Evolutionary conservation across 2,797 vertebrate genomes (phyloP), one percentile per base, ranked within the genome.

Genomic region (Xiphophorus birchmanni): DNA sequence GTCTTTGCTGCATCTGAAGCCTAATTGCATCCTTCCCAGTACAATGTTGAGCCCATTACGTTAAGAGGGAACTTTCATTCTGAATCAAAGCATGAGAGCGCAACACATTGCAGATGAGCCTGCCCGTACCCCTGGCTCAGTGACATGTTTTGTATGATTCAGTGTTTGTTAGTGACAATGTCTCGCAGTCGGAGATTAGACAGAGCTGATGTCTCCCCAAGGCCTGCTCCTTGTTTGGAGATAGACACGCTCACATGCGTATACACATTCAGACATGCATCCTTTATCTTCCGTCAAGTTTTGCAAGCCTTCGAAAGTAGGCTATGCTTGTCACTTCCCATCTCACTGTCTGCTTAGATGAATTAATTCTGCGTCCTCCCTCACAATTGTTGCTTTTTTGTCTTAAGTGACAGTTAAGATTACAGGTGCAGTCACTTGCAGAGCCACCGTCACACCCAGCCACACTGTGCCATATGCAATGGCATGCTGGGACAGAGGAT

Each of bases 131-230:
- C 11, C 77, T 82, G 80, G 76, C 83, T 85, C 82, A 32, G 74
- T 83, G 82, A 82, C 85, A 84, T 78, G 75, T 78, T 92, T 82
- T 81, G 79, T 80, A 88, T 87, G 87, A 93, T 84, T 91, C 87
- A 81, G 78, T 84, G 84, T 92, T 91, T 91, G 86, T 90, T 86
- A 77, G 88, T 85, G 79, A 87, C 92, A 86, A 84, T 50, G 81
- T 82, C 74, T 87, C 78, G n/a, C 82, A 82, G 79, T 87, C 26
- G 18, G 84, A 92, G 86, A 90, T 93, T 81, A 90, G 88, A 91
- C 90, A 67, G 85, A 79, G 84, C 72, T 65, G 84, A 89, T 86
- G 80, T 82, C 80, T 88, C 89, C 89, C 88, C 78, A 71, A 75
- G 83, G 91, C 91, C 82, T 74, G 32, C 74, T 89, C 84, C 81